These are phyloP conservation scores for Otolemur crassicaudatus DNA, from an alignment of 2,797 vertebrate species.

Conservation along the genomic window DNA sequence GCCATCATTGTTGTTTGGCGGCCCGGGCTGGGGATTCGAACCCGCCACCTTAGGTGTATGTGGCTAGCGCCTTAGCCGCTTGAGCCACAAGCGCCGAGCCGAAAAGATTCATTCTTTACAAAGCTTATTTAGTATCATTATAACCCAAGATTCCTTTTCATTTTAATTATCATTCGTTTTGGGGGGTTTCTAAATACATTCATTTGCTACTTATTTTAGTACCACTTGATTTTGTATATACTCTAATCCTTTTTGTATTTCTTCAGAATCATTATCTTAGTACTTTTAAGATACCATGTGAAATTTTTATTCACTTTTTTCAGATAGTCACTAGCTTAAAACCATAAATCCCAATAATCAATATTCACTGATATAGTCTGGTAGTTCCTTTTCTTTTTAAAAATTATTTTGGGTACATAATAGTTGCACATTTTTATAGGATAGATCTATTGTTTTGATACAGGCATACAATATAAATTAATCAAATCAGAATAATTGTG, in stretches of 20 bases:
- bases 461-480: not conserved
- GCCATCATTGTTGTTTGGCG: too few species aligned
- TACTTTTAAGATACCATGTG: not conserved
- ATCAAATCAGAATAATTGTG: not conserved
- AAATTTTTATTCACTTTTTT: not conserved
- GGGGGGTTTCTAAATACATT: not conserved
- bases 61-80: too few species aligned
- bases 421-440: not conserved
- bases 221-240: not conserved
- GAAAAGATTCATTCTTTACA: not conserved
- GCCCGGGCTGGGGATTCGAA: too few species aligned
- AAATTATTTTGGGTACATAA: not conserved
- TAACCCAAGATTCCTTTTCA: not conserved
- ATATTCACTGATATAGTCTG: not conserved
- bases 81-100: too few species aligned
- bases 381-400: not conserved
- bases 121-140: not conserved
- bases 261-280: not conserved
- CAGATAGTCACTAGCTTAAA: not conserved
- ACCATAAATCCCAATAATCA: not conserved
- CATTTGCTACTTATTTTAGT: not conserved
- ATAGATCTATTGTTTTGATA: not conserved
- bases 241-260: not conserved
- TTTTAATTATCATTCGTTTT: not conserved
- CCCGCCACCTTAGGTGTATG: too few species aligned